Evolutionary conservation across 2,797 vertebrate genomes (phyloP).

Genomic region (Huso huso): DNA sequence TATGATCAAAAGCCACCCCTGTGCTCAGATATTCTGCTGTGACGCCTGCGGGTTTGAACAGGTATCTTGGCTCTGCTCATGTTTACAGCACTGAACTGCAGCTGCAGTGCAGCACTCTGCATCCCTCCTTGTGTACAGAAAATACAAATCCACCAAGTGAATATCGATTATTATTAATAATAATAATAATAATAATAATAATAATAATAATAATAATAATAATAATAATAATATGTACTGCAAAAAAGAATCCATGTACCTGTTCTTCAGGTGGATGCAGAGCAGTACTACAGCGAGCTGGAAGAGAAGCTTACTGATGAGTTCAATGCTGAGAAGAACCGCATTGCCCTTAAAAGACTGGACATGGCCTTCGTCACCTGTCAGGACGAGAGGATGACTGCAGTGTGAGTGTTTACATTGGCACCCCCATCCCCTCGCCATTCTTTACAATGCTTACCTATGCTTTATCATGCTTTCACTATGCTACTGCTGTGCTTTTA

Average conservation of each 20-base stretch:
- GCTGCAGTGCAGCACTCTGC: too few relatives aligned
- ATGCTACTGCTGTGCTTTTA: too few relatives aligned
- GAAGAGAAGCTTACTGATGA: slow-evolving; percentile 94
- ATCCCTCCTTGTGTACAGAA: slow-evolving; percentile 3
- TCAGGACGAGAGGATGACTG: slow-evolving; percentile 83
- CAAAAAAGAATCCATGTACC: too few relatives aligned
- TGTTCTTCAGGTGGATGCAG: slow-evolving; percentile 81
- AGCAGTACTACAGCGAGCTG: slow-evolving; percentile 91
- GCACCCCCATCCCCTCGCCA: too few relatives aligned
- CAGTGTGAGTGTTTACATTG: slow-evolving; percentile 67
- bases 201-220: too few relatives aligned
- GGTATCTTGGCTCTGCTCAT: slow-evolving; percentile 43
- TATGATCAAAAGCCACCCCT: slow-evolving; percentile 87
- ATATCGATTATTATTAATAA: not conserved
- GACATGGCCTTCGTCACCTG: slow-evolving; percentile 91
- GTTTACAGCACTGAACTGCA: too few relatives aligned
- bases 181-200: too few relatives aligned
- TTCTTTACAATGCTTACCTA: too few relatives aligned
- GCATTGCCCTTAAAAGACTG: slow-evolving; percentile 75
- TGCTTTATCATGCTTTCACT: too few relatives aligned
- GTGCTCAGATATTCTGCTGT: slow-evolving; percentile 84
- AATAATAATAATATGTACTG: too few relatives aligned
- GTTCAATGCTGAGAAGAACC: slow-evolving; percentile 88
- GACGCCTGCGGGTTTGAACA: slow-evolving; percentile 82
- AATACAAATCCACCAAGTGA: not conserved